Conservation (phyloP, 2,797 vertebrate species). For the Epinephelus coioides region DNA sequence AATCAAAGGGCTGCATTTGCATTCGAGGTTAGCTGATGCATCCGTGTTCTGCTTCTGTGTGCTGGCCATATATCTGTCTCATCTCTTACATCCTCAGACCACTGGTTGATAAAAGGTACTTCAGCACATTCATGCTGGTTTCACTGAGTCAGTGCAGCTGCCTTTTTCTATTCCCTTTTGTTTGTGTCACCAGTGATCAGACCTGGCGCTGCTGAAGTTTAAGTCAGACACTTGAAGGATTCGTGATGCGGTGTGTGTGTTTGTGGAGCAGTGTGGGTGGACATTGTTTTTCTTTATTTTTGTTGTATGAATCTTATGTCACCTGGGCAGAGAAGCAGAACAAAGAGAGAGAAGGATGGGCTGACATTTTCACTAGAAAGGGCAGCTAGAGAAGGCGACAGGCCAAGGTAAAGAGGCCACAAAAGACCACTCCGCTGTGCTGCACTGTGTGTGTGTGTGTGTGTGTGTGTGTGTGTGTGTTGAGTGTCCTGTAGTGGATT, state of each 20-base stretch:
- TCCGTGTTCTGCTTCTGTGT: not conserved
- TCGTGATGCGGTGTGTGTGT: constrained; percentile 10
- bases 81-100: not conserved
- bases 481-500: constrained; percentile 57
- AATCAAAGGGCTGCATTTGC: not conserved
- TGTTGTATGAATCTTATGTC: constrained; percentile 48
- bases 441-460: constrained; percentile 41
- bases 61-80: not conserved
- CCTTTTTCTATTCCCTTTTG: not conserved
- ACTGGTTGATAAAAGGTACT: not conserved
- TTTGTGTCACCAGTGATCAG: constrained; percentile 20
- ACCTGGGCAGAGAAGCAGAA: constrained; percentile 56
- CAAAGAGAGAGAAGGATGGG: constrained; percentile 51
- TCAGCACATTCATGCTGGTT: not conserved
- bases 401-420: constrained; percentile 75
- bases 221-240: constrained; percentile 24
- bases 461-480: constrained; percentile 31
- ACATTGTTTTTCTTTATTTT: constrained; percentile 24
- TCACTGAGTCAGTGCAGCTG: not conserved
- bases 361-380: constrained; percentile 84
- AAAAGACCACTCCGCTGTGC: constrained; percentile 48
- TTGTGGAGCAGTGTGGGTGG: constrained; percentile 1
- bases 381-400: constrained; percentile 77
- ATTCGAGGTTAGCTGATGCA: not conserved
- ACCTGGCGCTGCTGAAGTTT: constrained; percentile 5